Percentiles rank a stretch among this genome's conserved stretches.
phyloP scores from a whole-genome alignment of 2,888 invertebrate species.

The Pandemis cinnamomeana region DNA sequence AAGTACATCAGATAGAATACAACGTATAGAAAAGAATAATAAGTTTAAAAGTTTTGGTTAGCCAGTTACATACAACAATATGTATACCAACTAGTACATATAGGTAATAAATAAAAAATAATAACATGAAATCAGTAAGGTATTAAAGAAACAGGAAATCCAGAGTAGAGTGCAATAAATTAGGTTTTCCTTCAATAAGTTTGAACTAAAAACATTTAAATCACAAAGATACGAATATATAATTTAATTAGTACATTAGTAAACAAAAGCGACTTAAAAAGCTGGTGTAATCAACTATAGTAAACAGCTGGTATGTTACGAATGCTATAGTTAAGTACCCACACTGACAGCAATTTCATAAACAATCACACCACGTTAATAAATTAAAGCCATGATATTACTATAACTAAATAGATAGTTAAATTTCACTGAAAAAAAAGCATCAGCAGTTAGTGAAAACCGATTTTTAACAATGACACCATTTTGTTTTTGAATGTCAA shows the following conservation, averaged over 20 bases:
- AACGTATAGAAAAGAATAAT: too few relatives aligned
- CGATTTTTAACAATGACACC: constrained; percentile 25
- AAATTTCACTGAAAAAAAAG: neutral
- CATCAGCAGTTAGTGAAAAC: constrained; percentile 1
- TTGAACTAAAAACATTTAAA: neutral
- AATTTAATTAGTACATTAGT: constrained; percentile 35
- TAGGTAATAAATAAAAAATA: neutral
- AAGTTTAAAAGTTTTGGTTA: too few relatives aligned
- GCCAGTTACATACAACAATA: too few relatives aligned
- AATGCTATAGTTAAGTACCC: constrained; percentile 34
- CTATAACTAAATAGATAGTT: constrained; percentile 7
- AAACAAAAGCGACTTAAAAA: constrained; percentile 39
- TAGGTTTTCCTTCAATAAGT: constrained; percentile 16
- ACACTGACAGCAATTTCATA: constrained; percentile 41
- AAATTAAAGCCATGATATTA: constrained; percentile 28
- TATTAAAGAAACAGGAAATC: constrained; percentile 5
- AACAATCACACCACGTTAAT: constrained; percentile 35
- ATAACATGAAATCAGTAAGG: neutral
- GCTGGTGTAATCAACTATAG: constrained; percentile 36
- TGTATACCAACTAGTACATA: neutral
- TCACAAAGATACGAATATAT: constrained; percentile 22
- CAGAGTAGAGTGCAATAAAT: neutral
- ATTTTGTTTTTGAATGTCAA: constrained; percentile 27
- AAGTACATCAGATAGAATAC: too few relatives aligned
- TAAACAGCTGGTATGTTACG: constrained; percentile 22